Evolutionary conservation across 2,113 vertebrate species (phyloP).

Genomic region (Rutilus rutilus): DNA sequence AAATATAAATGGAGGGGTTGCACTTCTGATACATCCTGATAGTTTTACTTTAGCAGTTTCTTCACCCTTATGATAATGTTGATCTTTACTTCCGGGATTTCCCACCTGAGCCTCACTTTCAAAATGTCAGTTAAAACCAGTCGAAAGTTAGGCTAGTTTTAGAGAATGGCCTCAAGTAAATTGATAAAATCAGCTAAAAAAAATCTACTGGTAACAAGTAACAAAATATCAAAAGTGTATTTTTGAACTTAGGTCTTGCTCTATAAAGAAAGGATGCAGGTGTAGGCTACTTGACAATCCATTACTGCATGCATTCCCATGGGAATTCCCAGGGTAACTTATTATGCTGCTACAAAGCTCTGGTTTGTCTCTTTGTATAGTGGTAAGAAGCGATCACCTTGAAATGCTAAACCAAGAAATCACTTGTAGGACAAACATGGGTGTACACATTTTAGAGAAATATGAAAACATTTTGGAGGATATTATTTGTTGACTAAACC

Average conservation of each 20-base stretch:
- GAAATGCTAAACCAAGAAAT: not conserved
- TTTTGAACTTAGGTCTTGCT: not conserved
- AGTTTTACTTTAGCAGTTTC: not conserved
- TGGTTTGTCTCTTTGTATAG: not conserved
- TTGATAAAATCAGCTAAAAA: not conserved
- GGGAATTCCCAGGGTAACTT: slow-evolving; percentile 25
- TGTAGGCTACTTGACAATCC: slow-evolving; percentile 5
- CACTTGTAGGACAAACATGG: not conserved
- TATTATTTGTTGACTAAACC: not conserved
- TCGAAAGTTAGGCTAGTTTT: not conserved
- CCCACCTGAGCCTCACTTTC: not conserved
- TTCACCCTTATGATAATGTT: not conserved
- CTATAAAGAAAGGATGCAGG: slow-evolving; percentile 10
- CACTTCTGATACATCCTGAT: not conserved
- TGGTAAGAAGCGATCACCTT: not conserved
- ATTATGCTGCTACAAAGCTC: not conserved
- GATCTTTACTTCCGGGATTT: not conserved
- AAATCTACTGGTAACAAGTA: not conserved
- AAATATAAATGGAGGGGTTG: not conserved
- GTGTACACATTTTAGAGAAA: not conserved
- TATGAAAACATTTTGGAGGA: not conserved
- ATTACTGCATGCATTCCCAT: not conserved
- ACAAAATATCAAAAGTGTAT: not conserved
- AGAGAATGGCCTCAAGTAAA: not conserved
- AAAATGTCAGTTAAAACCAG: not conserved